Percentiles rank a stretch among this genome's conserved stretches.
These are phyloP conservation scores for Baccha elongata DNA, from an alignment of 2,888 invertebrate species.

Conservation along the genomic window DNA sequence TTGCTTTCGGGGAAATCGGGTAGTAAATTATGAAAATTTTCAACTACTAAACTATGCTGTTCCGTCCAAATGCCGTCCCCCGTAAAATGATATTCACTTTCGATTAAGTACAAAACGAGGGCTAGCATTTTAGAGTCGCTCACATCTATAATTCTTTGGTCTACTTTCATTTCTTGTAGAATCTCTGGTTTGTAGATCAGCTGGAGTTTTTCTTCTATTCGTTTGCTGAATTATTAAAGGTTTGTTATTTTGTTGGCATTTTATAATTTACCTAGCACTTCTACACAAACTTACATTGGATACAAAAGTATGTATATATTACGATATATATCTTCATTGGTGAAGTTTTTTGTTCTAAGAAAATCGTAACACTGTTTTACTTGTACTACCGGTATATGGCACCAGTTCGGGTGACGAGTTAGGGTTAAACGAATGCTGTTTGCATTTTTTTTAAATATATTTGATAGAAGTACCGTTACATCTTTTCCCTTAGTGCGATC, in stretches of 20 bases:
- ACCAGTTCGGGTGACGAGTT: slow-evolving; percentile 86
- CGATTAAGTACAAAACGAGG: slow-evolving; percentile 88
- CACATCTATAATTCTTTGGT: slow-evolving; percentile 78
- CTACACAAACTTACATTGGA: slow-evolving; percentile 87
- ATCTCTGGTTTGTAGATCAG: slow-evolving; percentile 76
- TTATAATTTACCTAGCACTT: too few species aligned
- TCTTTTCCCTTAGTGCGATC: slow-evolving; percentile 83
- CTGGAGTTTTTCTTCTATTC: slow-evolving; percentile 79
- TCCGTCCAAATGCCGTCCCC: slow-evolving; percentile 89
- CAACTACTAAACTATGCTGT: slow-evolving; percentile 79
- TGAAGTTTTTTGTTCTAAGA: slow-evolving; percentile 83
- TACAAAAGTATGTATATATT: slow-evolving; percentile 88
- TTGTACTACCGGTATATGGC: slow-evolving; percentile 85
- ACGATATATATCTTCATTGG: slow-evolving; percentile 83
- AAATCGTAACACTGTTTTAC: slow-evolving; percentile 85
- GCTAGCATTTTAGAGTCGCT: slow-evolving; percentile 85
- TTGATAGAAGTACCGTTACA: slow-evolving; percentile 81
- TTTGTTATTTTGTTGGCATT: too few species aligned
- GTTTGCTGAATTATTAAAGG: slow-evolving; percentile 79
- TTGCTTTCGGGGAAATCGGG: slow-evolving; percentile 81
- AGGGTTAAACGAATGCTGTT: slow-evolving; percentile 81
- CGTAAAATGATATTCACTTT: slow-evolving; percentile 88
- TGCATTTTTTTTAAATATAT: slow-evolving; percentile 78
- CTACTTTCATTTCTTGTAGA: slow-evolving; percentile 77
- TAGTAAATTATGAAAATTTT: slow-evolving; percentile 80